Percentiles rank a stretch among this genome's conserved stretches.
phyloP scores from a whole-genome alignment of 1,140 invertebrate genomes.

The Hylyphantes graminicola region DNA sequence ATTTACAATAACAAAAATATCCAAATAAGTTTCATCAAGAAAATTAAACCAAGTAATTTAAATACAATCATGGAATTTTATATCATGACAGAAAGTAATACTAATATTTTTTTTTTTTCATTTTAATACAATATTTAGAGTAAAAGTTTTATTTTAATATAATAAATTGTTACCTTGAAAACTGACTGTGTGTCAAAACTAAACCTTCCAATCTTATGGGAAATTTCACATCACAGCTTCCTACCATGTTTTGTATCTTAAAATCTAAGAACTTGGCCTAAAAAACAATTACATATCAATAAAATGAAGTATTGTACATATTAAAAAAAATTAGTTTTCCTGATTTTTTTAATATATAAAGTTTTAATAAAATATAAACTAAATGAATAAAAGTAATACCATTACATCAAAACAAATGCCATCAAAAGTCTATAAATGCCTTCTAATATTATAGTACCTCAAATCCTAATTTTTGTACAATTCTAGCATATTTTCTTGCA shows the following conservation, averaged over 20 bases:
- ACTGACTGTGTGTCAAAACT: constrained; percentile 96
- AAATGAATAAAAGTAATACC: not conserved
- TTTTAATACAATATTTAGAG: not conserved
- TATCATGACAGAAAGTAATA: too few species aligned
- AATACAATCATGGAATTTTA: too few species aligned
- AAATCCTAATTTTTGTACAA: constrained; percentile 99
- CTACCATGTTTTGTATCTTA: constrained; percentile 99
- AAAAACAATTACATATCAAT: constrained; percentile 4
- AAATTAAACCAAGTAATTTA: too few species aligned
- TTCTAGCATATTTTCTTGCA: constrained; percentile 98
- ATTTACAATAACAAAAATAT: too few species aligned
- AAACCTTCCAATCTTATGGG: constrained; percentile 97
- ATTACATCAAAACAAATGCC: not conserved
- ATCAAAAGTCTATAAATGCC: not conserved
- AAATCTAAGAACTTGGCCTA: constrained; percentile 99
- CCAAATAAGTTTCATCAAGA: too few species aligned
- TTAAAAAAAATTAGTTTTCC: not conserved
- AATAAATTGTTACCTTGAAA: constrained; percentile 79
- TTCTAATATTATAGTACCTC: constrained; percentile 76
- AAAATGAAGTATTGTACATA: not conserved
- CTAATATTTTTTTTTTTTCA: not conserved
- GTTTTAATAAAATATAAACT: not conserved
- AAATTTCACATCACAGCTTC: constrained; percentile 99
- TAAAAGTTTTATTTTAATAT: not conserved
- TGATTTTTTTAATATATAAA: not conserved